A percentile compares a stretch with the other conserved stretches of the same genome.
Evolutionary conservation across 2,797 vertebrate species (phyloP).

Genomic region (Jordanella pulchra): DNA sequence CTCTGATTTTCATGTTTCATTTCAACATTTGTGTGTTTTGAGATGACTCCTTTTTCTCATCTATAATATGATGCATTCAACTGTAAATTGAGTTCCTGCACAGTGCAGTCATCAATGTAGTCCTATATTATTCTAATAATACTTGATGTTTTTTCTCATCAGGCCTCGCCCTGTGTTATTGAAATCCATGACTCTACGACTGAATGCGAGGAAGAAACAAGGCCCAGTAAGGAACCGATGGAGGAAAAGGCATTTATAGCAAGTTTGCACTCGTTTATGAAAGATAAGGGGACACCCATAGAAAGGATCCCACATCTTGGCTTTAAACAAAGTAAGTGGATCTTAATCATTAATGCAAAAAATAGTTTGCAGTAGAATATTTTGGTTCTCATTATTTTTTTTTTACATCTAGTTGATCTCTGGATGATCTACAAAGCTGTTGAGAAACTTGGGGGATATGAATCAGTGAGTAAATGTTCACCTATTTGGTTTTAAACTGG

Average conservation of each 20-base stretch:
- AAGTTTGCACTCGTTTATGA: constrained; percentile 92
- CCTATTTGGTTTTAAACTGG: background rate
- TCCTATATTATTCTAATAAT: constrained; percentile 16
- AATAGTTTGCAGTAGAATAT: background rate
- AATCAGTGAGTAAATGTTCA: constrained; percentile 77
- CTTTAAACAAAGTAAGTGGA: constrained; percentile 93
- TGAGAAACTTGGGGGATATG: constrained; percentile 92
- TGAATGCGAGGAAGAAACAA: constrained; percentile 67
- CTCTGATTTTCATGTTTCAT: constrained; percentile 73
- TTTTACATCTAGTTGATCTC: constrained; percentile 85
- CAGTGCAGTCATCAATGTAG: background rate
- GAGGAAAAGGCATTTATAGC: constrained; percentile 89
- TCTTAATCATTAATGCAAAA: background rate
- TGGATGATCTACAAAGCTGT: constrained; percentile 95
- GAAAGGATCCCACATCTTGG: constrained; percentile 95
- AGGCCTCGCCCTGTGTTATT: constrained; percentile 75
- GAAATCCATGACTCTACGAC: constrained; percentile 71
- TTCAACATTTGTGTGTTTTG: constrained; percentile 70
- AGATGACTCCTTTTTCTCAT: constrained; percentile 48
- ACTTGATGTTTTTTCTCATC: background rate
- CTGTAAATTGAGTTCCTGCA: constrained; percentile 39
- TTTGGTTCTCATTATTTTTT: background rate
- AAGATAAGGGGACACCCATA: constrained; percentile 89
- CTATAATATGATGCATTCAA: constrained; percentile 28
- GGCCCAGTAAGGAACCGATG: constrained; percentile 49